These are phyloP conservation scores for Cyanoramphus novaezelandiae DNA, from an alignment of 2,113 vertebrate species.

Conservation along the genomic window DNA sequence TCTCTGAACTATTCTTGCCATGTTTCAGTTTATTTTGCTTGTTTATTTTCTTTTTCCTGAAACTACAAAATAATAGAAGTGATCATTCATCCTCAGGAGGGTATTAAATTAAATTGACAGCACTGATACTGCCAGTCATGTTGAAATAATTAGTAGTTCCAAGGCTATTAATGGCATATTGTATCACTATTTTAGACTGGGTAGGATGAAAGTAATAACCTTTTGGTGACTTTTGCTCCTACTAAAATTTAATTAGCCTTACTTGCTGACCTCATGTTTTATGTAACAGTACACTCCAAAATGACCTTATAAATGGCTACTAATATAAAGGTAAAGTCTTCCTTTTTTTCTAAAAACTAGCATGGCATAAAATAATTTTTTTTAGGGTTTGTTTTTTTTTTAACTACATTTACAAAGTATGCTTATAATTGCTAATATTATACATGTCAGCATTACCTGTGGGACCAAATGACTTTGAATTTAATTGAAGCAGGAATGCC, in stretches of 20 bases:
- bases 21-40: background rate
- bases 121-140: constrained; percentile 70
- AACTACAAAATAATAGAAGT: constrained; percentile 65
- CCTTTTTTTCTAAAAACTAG: constrained; percentile 56
- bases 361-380: constrained; percentile 40
- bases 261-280: constrained; percentile 80
- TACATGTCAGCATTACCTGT: constrained; percentile 56
- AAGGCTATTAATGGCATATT: constrained; percentile 72
- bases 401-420: constrained; percentile 72
- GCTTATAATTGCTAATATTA: constrained; percentile 73
- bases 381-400: background rate
- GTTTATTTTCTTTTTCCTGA: constrained; percentile 13
- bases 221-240: constrained; percentile 80
- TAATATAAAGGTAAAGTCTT: constrained; percentile 72
- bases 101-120: constrained; percentile 72
- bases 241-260: constrained; percentile 82
- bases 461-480: constrained; percentile 73
- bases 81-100: constrained; percentile 63
- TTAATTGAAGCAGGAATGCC: constrained; percentile 74
- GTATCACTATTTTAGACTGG: constrained; percentile 72
- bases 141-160: constrained; percentile 79
- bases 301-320: constrained; percentile 76
- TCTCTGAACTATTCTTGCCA: background rate
- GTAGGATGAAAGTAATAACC: constrained; percentile 76
- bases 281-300: constrained; percentile 76